Evolutionary conservation across 1,140 invertebrate genomes (phyloP).

Genomic region (Penaeus chinensis): DNA sequence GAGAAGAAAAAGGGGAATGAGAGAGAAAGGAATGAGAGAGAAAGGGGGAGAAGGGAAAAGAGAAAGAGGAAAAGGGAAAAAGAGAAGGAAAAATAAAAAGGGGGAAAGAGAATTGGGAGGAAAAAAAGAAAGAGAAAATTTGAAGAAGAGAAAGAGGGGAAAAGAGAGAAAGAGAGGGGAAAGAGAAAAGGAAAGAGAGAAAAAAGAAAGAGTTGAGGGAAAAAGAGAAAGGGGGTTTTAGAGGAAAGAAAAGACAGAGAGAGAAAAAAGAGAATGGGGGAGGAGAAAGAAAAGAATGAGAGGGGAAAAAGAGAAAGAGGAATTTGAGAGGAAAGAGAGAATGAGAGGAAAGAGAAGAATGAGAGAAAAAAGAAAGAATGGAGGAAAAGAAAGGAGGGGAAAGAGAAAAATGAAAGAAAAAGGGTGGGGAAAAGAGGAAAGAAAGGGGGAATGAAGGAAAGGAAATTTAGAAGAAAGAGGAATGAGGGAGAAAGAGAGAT

Average conservation of each 20-base stretch:
- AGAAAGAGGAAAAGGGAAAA: background rate
- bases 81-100: background rate
- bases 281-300: background rate
- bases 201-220: background rate
- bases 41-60: background rate
- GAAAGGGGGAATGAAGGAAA: no score
- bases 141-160: background rate
- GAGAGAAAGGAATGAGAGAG: background rate
- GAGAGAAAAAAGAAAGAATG: background rate
- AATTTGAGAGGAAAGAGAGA: no score
- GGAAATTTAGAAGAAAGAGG: no score
- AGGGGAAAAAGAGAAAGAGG: background rate
- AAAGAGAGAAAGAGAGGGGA: background rate
- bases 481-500: no score
- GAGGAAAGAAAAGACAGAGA: background rate
- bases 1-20: background rate
- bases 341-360: no score
- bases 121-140: background rate
- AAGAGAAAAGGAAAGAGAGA: no score
- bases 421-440: no score
- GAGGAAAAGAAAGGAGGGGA: no score
- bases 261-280: background rate
- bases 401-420: no score
- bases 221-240: background rate
- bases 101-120: background rate